Percentiles rank a stretch among this genome's conserved stretches.
Conservation (phyloP, 1,140 invertebrate species). For the Tetragnatha versicolor region DNA sequence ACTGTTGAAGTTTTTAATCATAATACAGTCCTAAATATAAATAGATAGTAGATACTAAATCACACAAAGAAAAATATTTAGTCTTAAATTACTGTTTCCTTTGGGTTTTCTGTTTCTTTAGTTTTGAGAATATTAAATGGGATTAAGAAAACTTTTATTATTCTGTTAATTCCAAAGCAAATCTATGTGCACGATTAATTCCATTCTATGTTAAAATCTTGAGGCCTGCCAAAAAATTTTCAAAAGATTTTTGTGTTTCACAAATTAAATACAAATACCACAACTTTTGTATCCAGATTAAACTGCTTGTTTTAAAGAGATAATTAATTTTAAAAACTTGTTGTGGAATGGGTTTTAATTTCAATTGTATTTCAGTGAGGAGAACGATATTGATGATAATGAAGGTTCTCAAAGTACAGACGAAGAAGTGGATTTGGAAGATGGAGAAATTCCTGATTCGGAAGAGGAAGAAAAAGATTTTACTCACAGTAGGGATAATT, state of each 20-base stretch:
- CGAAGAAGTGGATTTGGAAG: conserved; percentile 58
- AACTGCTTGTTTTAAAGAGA: background rate
- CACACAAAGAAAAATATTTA: no score
- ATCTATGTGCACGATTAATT: no score
- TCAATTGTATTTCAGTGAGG: background rate
- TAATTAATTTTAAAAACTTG: no score
- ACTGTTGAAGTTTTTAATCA: no score
- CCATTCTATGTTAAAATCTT: background rate
- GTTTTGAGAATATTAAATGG: no score
- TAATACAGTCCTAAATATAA: no score
- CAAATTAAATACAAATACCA: background rate
- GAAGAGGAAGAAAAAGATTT: conserved; percentile 58
- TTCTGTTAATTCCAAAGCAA: no score
- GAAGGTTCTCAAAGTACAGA: conserved; percentile 41
- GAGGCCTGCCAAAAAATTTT: background rate
- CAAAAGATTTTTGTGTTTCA: background rate
- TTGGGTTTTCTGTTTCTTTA: no score
- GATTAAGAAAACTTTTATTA: no score
- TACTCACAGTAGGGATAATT: conserved; percentile 14
- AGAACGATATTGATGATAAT: conserved; percentile 44
- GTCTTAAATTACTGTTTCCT: no score
- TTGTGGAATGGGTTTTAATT: no score
- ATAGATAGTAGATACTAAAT: no score
- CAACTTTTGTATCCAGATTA: background rate
- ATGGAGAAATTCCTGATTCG: conserved; percentile 62